Conservation (phyloP, 30 jellyfish, hydroid and myxozoan species). For the Nemopilema nomurai region DNA sequence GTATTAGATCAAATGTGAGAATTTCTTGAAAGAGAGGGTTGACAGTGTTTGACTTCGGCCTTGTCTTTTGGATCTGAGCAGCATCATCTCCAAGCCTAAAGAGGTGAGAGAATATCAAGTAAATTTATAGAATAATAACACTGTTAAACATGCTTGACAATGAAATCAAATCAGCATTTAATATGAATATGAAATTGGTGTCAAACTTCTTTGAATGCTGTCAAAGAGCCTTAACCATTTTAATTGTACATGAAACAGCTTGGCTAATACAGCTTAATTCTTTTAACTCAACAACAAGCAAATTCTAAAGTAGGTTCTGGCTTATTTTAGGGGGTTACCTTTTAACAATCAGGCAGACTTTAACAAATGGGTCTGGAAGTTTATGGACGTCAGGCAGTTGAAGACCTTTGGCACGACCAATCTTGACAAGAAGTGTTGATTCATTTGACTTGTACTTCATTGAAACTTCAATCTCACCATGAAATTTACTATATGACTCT, state of each 20-base stretch:
- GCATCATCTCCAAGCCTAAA: conserved; percentile 25
- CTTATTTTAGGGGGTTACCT: conserved; percentile 28
- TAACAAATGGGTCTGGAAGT: conserved; percentile 79
- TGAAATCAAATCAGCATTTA: no score
- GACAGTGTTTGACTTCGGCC: conserved; percentile 59
- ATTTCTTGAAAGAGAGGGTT: conserved; percentile 86
- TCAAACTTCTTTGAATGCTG: no score
- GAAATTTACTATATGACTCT: conserved; percentile 28
- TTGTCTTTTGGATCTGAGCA: conserved; percentile 60
- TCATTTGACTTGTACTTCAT: conserved; percentile 72
- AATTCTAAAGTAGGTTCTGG: no score
- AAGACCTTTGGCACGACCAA: conserved; percentile 76
- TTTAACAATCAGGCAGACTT: conserved; percentile 34
- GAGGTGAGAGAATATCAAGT: conserved; percentile 3
- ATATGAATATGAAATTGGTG: no score
- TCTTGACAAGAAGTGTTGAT: conserved; percentile 69
- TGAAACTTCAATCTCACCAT: conserved; percentile 80
- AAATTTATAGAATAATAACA: no score
- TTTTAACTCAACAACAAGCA: no score
- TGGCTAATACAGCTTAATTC: no score
- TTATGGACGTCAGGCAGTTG: conserved; percentile 62
- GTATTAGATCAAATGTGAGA: conserved; percentile 61
- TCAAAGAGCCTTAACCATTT: no score
- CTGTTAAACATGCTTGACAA: no score
- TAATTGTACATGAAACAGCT: no score